A percentile compares a stretch with the other conserved stretches of the same genome.
phyloP scores from a whole-genome alignment of 2,113 vertebrate genomes.

The Indri indri region DNA sequence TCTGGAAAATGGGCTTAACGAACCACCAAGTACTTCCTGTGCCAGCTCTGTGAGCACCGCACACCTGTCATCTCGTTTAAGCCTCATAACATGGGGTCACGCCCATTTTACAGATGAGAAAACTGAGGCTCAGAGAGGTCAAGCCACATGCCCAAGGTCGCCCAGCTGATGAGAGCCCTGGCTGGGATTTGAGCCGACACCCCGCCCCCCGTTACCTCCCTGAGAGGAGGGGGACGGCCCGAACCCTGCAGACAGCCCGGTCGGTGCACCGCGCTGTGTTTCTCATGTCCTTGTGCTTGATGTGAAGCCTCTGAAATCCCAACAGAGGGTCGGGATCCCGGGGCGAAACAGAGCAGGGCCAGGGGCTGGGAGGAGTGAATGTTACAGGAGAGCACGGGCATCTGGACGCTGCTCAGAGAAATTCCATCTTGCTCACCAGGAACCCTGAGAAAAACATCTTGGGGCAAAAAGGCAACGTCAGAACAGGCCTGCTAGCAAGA shows the following conservation, averaged over 20 bases:
- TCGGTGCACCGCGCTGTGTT: fast-evolving
- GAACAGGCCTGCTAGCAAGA: background rate
- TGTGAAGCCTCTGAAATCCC: background rate
- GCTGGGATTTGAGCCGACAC: too few relatives aligned
- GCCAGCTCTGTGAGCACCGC: background rate
- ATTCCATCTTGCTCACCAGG: background rate
- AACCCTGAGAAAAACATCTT: background rate
- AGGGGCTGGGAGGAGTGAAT: background rate
- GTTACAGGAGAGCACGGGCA: fast-evolving
- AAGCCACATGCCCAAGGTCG: background rate
- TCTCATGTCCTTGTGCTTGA: background rate
- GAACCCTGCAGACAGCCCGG: fast-evolving
- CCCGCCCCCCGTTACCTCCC: too few relatives aligned
- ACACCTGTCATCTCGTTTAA: background rate
- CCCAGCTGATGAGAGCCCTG: background rate
- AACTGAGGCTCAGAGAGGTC: background rate
- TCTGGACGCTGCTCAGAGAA: background rate
- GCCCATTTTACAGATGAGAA: background rate
- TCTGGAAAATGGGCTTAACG: background rate
- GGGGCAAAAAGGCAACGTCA: background rate
- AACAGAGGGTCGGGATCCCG: background rate
- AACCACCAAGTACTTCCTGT: background rate
- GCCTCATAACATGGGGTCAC: fast-evolving
- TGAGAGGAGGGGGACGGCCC: background rate
- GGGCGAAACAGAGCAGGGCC: background rate